Base-by-base conservation (phyloP, 2,888 invertebrate genomes). In the Cinara cedri region DNA sequence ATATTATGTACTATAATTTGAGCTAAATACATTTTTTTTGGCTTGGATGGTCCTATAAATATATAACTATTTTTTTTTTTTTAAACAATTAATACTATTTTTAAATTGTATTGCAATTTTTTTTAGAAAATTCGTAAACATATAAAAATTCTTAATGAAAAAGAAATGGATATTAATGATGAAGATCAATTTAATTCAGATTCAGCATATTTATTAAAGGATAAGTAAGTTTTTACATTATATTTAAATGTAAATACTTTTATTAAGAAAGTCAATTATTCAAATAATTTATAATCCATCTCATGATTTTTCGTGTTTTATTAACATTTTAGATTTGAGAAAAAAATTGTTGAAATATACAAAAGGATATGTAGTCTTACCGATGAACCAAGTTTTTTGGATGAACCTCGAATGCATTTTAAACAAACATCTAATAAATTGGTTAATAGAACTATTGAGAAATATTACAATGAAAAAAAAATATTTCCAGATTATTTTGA, bases 381-480 rank as follows among this genome's bases (percentile, higher is more conserved):
- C 0, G 42, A 62, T 10, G 68, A 78, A 44, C 70, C 78, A 21
- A 21, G 60, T 60, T 78, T 24, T 78, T 24, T 78, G n/a, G 60
- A 78, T 62, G 34, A 68, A 60, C 68, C 70, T 51, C 13, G 8
- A 13, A 16, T 78, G 13, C 60, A 24, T 51, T 78, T 78, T 42
- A 78, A 51, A 70, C 10, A 14, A 51, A 78, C 78, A 6, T 21
- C 60, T 8, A 24, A 51, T n/a, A 13, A 0, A 0, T 62, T 78
- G 21, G 62, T 78, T 16, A 78, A 78, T n/a, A 78, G 62, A 70
- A 42, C 70, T 1, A 62, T 78, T 60, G 70, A 78, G 11, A 78
- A 70, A 78, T 78, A 49, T 62, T 78, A 78, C 21, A 78, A 78
- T 51, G 1, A 51, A 8, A 57, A 70, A 4, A 70, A 70, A 70